Evolutionary conservation across 1,140 invertebrate genomes (phyloP), one percentile per base, ranked within the genome.

Genomic region (Papilio dardanus): DNA sequence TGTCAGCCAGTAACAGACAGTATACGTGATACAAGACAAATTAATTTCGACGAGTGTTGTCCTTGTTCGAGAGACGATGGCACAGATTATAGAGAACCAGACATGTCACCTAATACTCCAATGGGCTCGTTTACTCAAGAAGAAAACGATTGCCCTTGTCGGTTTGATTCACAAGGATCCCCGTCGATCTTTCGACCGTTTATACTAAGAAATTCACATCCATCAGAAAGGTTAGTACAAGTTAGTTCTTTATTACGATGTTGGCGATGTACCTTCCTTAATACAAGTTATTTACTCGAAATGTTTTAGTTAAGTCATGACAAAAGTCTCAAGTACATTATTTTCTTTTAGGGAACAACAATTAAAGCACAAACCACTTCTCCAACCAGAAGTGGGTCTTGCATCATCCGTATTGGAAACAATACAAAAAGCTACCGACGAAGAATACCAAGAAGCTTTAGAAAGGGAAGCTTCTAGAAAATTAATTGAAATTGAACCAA

Each of bases 361-460:
- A 1, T 33, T 75, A 74, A 86, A 86, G 71, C 79, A 82, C 28
- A 83, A 90, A 10, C 62, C 73, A 0, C 50, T 54, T 12, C 74
- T 93, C 21, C 81, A 88, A 67, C 92, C 90, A 58, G 90, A 93
- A 86, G 90, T 93, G 1, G 87, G 80, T 33, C 84, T 93, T 24
- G 92, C 90, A 0, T 91, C 90, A 12, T 92, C 90, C 0, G 89
- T 93, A 37, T 78, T 93, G 42, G 84, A 93, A 76, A 92, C 90
- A 58, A 76, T 93, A 40, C 83, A 81, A 5, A 83, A 89, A 76
- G 90, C 85, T 6, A 92, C 92, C 1, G 89, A 93, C 31, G 87
- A 92, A 77, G 90, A 92, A 75, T 93, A 93, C 62, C 65, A 86
- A 79, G 89, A 92, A 14, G 92, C 92, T 4, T 76, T 93, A 10